Conservation (phyloP, 2,113 vertebrate species). For the Oryzias javanicus region DNA sequence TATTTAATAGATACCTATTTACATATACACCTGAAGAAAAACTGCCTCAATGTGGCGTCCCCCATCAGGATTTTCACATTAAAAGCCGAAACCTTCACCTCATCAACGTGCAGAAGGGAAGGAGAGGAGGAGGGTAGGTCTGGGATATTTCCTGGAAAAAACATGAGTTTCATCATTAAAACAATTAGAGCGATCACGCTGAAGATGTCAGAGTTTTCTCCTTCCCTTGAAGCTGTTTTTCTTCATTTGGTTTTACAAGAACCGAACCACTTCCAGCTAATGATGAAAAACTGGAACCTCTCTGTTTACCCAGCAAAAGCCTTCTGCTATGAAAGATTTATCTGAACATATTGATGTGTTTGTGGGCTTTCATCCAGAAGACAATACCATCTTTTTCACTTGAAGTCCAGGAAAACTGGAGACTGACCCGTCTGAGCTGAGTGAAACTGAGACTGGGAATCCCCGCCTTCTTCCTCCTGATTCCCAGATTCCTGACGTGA, state of each 20-base stretch:
- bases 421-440: too few species aligned
- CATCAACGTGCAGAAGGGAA: neutral
- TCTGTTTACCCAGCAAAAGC: too few species aligned
- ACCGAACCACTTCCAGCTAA: too few species aligned
- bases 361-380: neutral
- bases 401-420: too few species aligned
- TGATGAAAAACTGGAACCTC: too few species aligned
- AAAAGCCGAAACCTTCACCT: neutral
- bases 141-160: neutral
- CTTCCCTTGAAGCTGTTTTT: neutral
- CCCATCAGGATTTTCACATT: too few species aligned
- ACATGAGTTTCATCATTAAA: neutral
- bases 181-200: neutral
- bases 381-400: too few species aligned
- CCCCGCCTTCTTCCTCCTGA: slow-evolving; percentile 54
- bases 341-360: neutral
- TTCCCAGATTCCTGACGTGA: slow-evolving; percentile 35
- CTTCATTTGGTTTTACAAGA: neutral
- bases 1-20: too few species aligned
- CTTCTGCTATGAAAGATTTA: neutral
- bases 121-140: neutral
- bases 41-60: too few species aligned
- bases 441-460: slow-evolving; percentile 21
- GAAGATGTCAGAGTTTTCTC: neutral
- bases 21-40: too few species aligned